Evolutionary conservation across 1,140 invertebrate genomes (phyloP).

Genomic region (Batillaria attramentaria): DNA sequence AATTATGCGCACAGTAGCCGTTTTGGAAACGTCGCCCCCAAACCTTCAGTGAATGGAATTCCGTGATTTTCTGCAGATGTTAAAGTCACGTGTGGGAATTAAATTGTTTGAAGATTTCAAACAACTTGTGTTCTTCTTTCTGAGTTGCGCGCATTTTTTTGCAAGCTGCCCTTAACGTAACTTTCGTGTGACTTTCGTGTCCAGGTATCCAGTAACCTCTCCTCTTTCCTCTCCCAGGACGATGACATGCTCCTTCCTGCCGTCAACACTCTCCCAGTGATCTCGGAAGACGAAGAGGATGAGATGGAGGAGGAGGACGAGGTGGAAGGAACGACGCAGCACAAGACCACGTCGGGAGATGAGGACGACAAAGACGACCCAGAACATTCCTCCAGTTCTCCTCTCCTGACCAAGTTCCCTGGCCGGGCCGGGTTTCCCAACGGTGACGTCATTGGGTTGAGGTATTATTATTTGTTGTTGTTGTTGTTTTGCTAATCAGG

Average conservation of each 20-base stretch:
- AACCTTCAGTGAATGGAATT: too few species aligned
- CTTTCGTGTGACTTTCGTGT: slow-evolving; percentile 21
- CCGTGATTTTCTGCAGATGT: too few species aligned
- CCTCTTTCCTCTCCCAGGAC: slow-evolving; percentile 37
- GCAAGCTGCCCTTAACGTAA: too few species aligned
- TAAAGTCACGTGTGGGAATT: too few species aligned
- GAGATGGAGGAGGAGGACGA: slow-evolving; percentile 22
- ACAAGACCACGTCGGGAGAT: slow-evolving; percentile 1
- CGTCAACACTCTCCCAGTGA: slow-evolving; percentile 60
- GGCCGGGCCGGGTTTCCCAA: slow-evolving; percentile 39
- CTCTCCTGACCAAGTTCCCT: slow-evolving; percentile 34
- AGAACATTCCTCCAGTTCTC: slow-evolving; percentile 38
- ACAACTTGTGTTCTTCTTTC: too few species aligned
- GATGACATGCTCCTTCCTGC: slow-evolving; percentile 47
- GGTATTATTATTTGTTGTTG: too few species aligned
- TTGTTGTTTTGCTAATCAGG: too few species aligned
- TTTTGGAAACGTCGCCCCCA: too few species aligned
- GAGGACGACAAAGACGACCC: slow-evolving; percentile 48
- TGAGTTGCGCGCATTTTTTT: too few species aligned
- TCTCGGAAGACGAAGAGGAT: slow-evolving; percentile 65
- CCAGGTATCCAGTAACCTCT: too few species aligned
- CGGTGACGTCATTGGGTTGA: slow-evolving; percentile 37
- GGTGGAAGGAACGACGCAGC: not conserved
- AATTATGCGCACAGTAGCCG: too few species aligned
- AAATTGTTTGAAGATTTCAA: too few species aligned